A percentile compares a stretch with the other conserved stretches of the same genome.
phyloP scores from a whole-genome alignment of 2,113 vertebrate genomes.

The Centrocercus urophasianus region DNA sequence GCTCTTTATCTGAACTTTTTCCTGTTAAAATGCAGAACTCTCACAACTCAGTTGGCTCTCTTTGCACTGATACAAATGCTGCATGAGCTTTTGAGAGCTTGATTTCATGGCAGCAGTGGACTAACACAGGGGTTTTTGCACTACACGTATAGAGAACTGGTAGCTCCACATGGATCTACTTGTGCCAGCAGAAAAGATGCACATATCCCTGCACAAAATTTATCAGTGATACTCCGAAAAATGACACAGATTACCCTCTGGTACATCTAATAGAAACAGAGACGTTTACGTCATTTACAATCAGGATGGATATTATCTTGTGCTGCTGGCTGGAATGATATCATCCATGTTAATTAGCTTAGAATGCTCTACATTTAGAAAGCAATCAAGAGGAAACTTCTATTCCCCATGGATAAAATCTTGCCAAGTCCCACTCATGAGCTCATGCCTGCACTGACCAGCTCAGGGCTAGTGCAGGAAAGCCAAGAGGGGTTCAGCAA shows the following conservation, averaged over 20 bases:
- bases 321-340: constrained; percentile 73
- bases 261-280: constrained; percentile 44
- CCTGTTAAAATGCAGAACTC: not conserved
- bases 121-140: not conserved
- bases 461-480: not conserved
- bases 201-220: not conserved
- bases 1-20: not conserved
- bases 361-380: constrained; percentile 16
- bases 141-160: not conserved
- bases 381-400: constrained; percentile 9
- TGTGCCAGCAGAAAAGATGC: not conserved
- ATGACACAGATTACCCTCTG: not conserved
- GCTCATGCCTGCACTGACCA: not conserved
- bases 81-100: not conserved
- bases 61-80: not conserved
- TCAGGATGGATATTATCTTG: constrained; percentile 65
- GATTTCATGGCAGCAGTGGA: not conserved
- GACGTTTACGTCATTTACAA: constrained; percentile 44
- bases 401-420: not conserved
- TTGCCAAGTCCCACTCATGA: rapidly evolving
- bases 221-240: constrained; percentile 11
- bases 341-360: constrained; percentile 66
- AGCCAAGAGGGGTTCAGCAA: not conserved
- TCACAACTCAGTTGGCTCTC: not conserved
- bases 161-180: not conserved